phyloP scores from a whole-genome alignment of 53 echinoderm and acorn worm genomes.

The Henricia sp. region DNA sequence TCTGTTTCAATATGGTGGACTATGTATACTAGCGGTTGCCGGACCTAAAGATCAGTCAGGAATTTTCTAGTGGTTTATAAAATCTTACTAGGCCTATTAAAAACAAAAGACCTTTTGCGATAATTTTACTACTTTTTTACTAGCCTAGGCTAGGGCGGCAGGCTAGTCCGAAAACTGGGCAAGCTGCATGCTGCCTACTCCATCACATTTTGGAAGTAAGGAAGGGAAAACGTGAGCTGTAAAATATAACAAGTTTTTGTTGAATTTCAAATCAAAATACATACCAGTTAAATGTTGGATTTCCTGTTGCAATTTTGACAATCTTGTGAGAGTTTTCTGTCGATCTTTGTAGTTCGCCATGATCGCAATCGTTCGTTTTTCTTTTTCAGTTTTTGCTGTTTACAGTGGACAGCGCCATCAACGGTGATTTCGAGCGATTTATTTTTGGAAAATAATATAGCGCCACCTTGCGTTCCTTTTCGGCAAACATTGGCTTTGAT shows the following conservation, averaged over 20 bases:
- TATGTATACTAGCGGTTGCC: too few relatives aligned
- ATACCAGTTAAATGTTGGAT: conserved; percentile 42
- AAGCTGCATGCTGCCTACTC: neutral
- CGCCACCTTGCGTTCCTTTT: too few relatives aligned
- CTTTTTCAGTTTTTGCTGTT: neutral
- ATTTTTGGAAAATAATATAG: too few relatives aligned
- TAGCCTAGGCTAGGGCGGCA: neutral
- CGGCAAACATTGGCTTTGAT: too few relatives aligned
- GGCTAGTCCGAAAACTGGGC: conserved; percentile 28
- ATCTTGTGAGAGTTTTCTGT: conserved; percentile 15
- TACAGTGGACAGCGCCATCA: conserved; percentile 22
- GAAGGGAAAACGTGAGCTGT: too few relatives aligned
- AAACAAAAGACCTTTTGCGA: too few relatives aligned
- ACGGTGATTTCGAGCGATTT: too few relatives aligned
- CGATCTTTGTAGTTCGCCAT: conserved; percentile 41
- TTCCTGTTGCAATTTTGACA: conserved; percentile 45
- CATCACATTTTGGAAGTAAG: too few relatives aligned
- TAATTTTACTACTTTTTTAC: neutral
- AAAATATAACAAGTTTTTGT: neutral
- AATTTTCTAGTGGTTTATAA: too few relatives aligned
- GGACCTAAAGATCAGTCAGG: too few relatives aligned
- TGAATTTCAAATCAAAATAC: neutral
- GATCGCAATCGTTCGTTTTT: neutral
- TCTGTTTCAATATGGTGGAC: too few relatives aligned
- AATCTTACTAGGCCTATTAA: too few relatives aligned